phyloP scores from a whole-genome alignment of 2,797 vertebrate species.

The Clarias platycephalus region DNA sequence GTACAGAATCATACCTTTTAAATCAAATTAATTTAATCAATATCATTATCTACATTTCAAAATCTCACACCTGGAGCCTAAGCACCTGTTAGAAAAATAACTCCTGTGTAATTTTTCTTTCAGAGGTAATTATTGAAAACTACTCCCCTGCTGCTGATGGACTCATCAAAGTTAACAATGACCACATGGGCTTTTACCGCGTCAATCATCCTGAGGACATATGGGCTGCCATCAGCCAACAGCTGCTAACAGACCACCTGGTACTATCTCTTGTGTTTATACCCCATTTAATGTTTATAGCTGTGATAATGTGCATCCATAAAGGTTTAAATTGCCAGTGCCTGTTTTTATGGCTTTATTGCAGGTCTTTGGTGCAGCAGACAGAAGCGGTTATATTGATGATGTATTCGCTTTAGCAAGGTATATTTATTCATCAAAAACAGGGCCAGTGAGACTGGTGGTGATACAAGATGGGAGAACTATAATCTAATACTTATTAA shows the following conservation, averaged over 20 bases:
- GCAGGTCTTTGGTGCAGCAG: constrained; percentile 74
- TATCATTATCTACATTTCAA: not conserved
- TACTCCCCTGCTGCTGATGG: constrained; percentile 57
- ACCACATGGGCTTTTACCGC: constrained; percentile 82
- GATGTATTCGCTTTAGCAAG: constrained; percentile 90
- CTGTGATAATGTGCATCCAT: not conserved
- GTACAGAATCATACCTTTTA: not conserved
- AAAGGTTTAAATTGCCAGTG: constrained; percentile 1
- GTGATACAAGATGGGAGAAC: not conserved
- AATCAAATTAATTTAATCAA: not conserved
- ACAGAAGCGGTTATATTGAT: constrained; percentile 88
- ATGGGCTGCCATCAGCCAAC: constrained; percentile 73
- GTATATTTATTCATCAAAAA: constrained; percentile 66
- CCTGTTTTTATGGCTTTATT: constrained; percentile 24
- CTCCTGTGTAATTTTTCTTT: constrained; percentile 39
- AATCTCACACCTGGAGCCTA: not conserved
- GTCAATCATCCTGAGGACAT: constrained; percentile 81
- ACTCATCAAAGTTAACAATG: constrained; percentile 82
- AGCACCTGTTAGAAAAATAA: not conserved
- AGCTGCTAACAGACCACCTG: constrained; percentile 64
- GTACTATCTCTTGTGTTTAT: constrained; percentile 64
- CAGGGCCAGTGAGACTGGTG: not conserved
- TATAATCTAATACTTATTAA: not conserved
- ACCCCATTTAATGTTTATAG: not conserved
- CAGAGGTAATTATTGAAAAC: constrained; percentile 57